A percentile compares a stretch with the other conserved stretches of the same genome.
These are phyloP conservation scores for Gasterosteus aculeatus DNA, from an alignment of 2,113 vertebrate species.

Conservation along the genomic window DNA sequence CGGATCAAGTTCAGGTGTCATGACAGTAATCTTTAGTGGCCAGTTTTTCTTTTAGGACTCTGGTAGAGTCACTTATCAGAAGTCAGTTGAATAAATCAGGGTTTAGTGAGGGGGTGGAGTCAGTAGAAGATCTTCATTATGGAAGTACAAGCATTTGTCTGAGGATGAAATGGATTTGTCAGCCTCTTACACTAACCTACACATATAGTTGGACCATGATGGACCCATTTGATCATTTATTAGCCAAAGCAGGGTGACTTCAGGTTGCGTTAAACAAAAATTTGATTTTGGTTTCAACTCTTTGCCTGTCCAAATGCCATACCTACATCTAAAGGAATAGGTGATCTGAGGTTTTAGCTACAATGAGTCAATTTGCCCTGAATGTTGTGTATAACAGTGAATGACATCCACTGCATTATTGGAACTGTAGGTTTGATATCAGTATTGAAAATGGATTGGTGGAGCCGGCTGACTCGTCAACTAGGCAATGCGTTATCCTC, in stretches of 20 bases:
- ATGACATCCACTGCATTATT: neutral
- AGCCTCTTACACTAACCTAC: neutral
- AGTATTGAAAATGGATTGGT: neutral
- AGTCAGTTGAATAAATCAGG: neutral
- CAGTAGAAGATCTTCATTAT: neutral
- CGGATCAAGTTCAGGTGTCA: neutral
- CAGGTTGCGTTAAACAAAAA: no score
- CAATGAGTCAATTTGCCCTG: no score
- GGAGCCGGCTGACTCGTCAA: neutral
- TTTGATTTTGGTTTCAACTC: no score
- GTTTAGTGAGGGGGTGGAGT: neutral
- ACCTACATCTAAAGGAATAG: no score
- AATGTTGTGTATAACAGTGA: no score
- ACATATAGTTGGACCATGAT: neutral
- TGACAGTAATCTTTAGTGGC: neutral
- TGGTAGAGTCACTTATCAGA: neutral
- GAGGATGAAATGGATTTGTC: neutral
- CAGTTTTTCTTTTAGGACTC: neutral
- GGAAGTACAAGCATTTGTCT: neutral
- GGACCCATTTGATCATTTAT: neutral
- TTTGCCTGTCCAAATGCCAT: no score
- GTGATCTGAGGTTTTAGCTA: no score
- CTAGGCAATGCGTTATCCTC: neutral
- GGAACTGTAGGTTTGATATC: neutral
- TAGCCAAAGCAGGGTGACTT: no score